phyloP scores from a whole-genome alignment of 2,888 invertebrate genomes.

The Idaea dimidiata region DNA sequence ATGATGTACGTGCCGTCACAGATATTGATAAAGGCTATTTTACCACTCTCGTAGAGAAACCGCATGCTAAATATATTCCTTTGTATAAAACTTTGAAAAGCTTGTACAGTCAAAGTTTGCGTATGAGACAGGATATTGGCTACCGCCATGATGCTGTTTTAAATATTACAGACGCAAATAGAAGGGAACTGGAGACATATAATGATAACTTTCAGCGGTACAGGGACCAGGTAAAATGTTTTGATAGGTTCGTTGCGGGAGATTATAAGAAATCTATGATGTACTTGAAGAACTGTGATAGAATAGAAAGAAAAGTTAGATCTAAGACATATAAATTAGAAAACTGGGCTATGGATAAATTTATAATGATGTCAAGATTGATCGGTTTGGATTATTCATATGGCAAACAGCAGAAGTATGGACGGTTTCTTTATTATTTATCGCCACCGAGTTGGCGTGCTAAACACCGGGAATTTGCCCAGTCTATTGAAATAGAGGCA shows the following conservation, averaged over 20 bases:
- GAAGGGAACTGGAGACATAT: slow-evolving; percentile 75
- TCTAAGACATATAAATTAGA: slow-evolving; percentile 66
- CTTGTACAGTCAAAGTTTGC: slow-evolving; percentile 41
- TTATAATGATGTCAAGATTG: slow-evolving; percentile 65
- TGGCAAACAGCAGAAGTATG: slow-evolving; percentile 83
- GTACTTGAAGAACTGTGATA: slow-evolving; percentile 74
- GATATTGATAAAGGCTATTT: slow-evolving; percentile 54
- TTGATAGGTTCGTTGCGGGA: slow-evolving; percentile 81
- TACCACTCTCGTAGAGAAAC: slow-evolving; percentile 42
- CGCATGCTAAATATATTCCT: slow-evolving; percentile 35
- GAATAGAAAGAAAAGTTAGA: slow-evolving; percentile 60
- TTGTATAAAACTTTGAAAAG: slow-evolving; percentile 51
- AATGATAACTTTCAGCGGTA: slow-evolving; percentile 68
- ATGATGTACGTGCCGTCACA: slow-evolving; percentile 47
- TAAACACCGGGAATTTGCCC: slow-evolving; percentile 73
- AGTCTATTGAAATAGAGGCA: slow-evolving; percentile 67
- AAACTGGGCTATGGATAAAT: slow-evolving; percentile 58
- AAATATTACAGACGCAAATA: slow-evolving; percentile 77
- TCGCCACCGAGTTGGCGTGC: slow-evolving; percentile 83
- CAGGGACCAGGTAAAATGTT: slow-evolving; percentile 75
- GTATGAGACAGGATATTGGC: slow-evolving; percentile 55
- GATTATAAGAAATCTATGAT: slow-evolving; percentile 83
- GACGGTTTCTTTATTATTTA: slow-evolving; percentile 84
- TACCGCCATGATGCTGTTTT: slow-evolving; percentile 69
- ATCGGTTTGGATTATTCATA: slow-evolving; percentile 83